Evolutionary conservation across 2,888 invertebrate genomes (phyloP).

Genomic region (Zygothrica quintamaculata): DNA sequence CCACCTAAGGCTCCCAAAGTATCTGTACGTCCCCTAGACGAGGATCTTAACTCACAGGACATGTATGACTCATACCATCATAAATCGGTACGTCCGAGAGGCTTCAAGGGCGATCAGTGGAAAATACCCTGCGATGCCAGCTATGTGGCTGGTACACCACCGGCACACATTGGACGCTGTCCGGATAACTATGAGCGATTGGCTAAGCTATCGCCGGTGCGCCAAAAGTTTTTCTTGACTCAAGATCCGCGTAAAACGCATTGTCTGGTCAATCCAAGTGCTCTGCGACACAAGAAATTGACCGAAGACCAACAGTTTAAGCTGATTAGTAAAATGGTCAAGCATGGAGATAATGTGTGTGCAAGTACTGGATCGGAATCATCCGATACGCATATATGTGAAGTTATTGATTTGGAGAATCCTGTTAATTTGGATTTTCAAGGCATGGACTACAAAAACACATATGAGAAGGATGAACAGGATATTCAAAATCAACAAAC

Average conservation of each 20-base stretch:
- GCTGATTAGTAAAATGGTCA: constrained; percentile 74
- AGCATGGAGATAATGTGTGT: constrained; percentile 80
- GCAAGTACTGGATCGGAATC: constrained; percentile 70
- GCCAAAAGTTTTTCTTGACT: constrained; percentile 80
- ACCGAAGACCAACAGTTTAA: constrained; percentile 58
- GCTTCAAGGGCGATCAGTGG: constrained; percentile 67
- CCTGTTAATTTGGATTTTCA: constrained; percentile 82
- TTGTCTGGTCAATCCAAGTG: constrained; percentile 80
- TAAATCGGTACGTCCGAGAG: constrained; percentile 48
- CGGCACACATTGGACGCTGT: constrained; percentile 73
- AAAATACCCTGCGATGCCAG: constrained; percentile 73
- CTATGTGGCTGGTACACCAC: constrained; percentile 69
- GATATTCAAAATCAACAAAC: constrained; percentile 77
- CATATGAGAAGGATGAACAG: constrained; percentile 82
- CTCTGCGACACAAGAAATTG: constrained; percentile 64
- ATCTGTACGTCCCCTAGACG: too few species aligned
- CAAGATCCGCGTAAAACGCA: constrained; percentile 81
- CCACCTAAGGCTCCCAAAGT: too few species aligned
- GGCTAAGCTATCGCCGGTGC: constrained; percentile 61
- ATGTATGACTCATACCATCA: constrained; percentile 64
- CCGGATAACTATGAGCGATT: constrained; percentile 64
- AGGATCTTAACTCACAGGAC: constrained; percentile 56
- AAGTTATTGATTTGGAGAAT: constrained; percentile 82
- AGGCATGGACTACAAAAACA: constrained; percentile 82
- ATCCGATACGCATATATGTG: constrained; percentile 76